Conservation (phyloP, 2,888 invertebrate species). For the Leptothorax acervorum region DNA sequence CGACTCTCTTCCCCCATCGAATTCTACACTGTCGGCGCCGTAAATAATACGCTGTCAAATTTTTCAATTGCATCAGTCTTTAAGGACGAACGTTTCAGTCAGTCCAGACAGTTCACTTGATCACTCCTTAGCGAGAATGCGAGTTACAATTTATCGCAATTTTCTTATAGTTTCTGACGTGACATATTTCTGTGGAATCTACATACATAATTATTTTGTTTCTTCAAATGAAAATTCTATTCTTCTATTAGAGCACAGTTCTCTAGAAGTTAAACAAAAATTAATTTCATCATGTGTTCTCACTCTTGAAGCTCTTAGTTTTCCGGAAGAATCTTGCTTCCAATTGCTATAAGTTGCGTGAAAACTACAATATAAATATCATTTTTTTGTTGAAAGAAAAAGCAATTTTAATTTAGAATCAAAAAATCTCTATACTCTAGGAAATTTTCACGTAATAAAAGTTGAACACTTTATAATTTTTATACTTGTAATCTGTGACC, state of each 20-base stretch:
- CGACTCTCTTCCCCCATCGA: background rate
- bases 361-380: conserved; percentile 17
- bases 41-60: background rate
- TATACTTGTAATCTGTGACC: background rate
- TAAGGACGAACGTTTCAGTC: background rate
- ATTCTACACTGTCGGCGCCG: background rate
- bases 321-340: background rate
- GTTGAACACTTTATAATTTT: background rate
- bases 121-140: background rate
- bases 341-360: background rate
- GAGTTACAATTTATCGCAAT: background rate
- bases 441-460: background rate
- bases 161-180: background rate
- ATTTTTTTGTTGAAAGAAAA: background rate
- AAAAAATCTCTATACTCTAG: background rate
- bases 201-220: background rate
- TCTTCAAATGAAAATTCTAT: background rate
- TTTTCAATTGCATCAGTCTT: background rate
- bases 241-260: background rate
- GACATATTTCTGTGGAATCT: background rate
- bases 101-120: background rate
- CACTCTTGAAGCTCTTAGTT: background rate
- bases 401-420: background rate
- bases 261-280: background rate
- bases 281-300: background rate